These are phyloP conservation scores for Plagodis pulveraria DNA, from an alignment of 2,888 invertebrate species.

Conservation along the genomic window DNA sequence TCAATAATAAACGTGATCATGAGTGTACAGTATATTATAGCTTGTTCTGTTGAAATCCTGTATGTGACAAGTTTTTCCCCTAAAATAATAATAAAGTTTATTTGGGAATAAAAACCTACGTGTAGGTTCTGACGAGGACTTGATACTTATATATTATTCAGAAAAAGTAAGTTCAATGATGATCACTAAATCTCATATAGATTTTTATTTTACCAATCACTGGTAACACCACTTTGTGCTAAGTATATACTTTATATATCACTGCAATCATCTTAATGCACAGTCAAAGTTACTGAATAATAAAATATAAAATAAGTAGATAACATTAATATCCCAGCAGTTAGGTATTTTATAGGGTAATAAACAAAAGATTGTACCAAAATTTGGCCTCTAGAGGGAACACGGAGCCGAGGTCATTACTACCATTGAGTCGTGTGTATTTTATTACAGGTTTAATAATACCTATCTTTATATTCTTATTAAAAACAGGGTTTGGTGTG, in stretches of 20 bases:
- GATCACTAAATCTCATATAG: too few relatives aligned
- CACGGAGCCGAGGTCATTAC: constrained; percentile 55
- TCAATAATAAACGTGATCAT: too few relatives aligned
- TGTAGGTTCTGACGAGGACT: too few relatives aligned
- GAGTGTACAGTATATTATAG: too few relatives aligned
- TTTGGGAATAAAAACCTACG: too few relatives aligned
- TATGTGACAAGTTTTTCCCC: too few relatives aligned
- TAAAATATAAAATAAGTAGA: constrained; percentile 8
- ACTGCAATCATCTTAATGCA: constrained; percentile 5
- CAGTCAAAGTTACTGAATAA: constrained; percentile 16
- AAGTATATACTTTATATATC: too few relatives aligned
- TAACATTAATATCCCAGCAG: constrained; percentile 19
- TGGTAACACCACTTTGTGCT: not conserved
- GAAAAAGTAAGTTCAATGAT: too few relatives aligned
- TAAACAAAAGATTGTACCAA: constrained; percentile 59
- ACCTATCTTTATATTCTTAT: constrained; percentile 33
- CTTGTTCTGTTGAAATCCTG: too few relatives aligned
- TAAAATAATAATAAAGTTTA: too few relatives aligned
- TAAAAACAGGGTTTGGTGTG: too few relatives aligned
- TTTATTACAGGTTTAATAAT: constrained; percentile 44
- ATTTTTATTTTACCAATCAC: not conserved
- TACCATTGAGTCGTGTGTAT: constrained; percentile 53
- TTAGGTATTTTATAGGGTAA: constrained; percentile 45
- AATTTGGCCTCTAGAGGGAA: constrained; percentile 50
- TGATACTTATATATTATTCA: too few relatives aligned